Base-by-base conservation (phyloP, 2,888 invertebrate genomes). In the Hyppa rectilinea region DNA sequence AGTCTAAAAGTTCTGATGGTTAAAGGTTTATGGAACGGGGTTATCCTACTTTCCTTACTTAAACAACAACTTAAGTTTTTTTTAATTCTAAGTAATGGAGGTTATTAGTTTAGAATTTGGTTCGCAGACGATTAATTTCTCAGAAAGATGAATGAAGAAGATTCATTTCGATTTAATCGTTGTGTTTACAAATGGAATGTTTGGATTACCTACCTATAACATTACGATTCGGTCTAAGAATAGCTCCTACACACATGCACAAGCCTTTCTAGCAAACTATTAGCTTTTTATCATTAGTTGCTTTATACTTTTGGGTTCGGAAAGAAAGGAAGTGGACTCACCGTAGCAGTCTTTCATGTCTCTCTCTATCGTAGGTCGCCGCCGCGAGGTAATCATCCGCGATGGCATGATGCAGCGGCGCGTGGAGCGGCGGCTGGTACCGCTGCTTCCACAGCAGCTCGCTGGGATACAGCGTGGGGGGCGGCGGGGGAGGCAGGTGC, bases 301-400 rank as follows among this genome's bases (percentile, higher is more conserved):
- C 29, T 14, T 36, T 50, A 29, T 45, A 45, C n/a, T 69, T 43
- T 36, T 12, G 5, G 4, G 43, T n/a, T n/a, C 20, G 14, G 26
- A n/a, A 38, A 36, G 14, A 12, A 50, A n/a, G 53, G 45, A 45
- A n/a, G 12, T 12, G 14, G 40, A 92, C 96, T 96, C 88, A 97
- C 97, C 97, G 96, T 89, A 97, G 92, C 94, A 97, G 96, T 93
- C 97, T 96, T 93, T 97, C 97, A 91, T 96, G 96, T 92, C 97
- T 96, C 91, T 97, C 97, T 91, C 97, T 96, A 86, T 97, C 97
- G 88, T 96, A 97, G 62, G 96, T 95, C 72, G 96, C 95, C 75
- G 95, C 96, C 65, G 95, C 93, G 74, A 96, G 91, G 88, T 96
- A 96, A 82, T 96, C 96, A 81, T 96, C 96, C 55, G 95, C 93